A percentile compares a stretch with the other conserved stretches of the same genome.
Evolutionary conservation across 1,140 invertebrate species (phyloP).

Genomic region (Gonioctena quinquepunctata): DNA sequence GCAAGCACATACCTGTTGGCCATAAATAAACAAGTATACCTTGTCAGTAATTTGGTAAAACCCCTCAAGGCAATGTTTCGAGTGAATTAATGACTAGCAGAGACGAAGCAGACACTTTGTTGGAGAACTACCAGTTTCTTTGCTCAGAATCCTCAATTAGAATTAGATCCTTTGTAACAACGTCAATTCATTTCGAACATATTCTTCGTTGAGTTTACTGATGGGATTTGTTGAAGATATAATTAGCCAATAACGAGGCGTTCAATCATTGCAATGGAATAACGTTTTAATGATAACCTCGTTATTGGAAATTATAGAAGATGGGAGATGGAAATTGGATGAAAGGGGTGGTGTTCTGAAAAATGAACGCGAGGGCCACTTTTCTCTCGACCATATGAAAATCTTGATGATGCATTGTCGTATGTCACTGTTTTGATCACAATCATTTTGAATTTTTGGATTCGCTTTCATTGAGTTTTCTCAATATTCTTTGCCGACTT

Average conservation of each 20-base stretch:
- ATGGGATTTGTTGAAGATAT: background rate
- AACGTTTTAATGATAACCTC: background rate
- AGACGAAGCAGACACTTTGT: constrained; percentile 26
- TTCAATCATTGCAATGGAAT: background rate
- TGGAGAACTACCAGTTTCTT: constrained; percentile 29
- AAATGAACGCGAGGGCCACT: too few species aligned
- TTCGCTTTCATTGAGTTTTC: too few species aligned
- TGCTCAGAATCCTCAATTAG: constrained; percentile 30
- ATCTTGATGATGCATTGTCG: too few species aligned
- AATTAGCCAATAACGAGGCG: background rate
- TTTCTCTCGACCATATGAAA: too few species aligned
- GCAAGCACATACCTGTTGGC: background rate
- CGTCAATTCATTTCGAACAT: background rate
- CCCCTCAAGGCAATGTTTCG: constrained; percentile 27
- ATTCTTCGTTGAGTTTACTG: background rate
- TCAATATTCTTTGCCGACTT: too few species aligned
- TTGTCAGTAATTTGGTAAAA: constrained; percentile 1
- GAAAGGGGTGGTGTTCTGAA: background rate
- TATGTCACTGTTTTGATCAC: too few species aligned
- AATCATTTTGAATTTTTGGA: too few species aligned
- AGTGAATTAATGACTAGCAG: constrained; percentile 35
- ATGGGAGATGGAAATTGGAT: background rate
- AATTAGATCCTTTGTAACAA: background rate
- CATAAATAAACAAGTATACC: constrained; percentile 11
- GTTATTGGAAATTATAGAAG: background rate